Conservation (phyloP, 2,113 vertebrate species). For the Mohoua ochrocephala region DNA sequence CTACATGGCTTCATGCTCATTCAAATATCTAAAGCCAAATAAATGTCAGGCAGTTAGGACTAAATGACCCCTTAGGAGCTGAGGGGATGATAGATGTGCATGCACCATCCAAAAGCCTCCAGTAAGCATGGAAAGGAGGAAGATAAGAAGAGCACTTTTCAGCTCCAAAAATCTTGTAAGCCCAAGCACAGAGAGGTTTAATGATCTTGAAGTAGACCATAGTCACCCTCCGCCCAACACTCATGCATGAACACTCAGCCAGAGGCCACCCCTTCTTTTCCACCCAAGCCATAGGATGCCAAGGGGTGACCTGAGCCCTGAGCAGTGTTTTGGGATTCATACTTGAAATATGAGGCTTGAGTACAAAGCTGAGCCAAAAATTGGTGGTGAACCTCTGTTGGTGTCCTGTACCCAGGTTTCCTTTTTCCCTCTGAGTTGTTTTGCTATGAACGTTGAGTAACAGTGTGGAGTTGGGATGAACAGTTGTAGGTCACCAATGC, state of each 20-base stretch:
- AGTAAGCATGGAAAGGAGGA: not conserved
- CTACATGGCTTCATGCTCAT: not conserved
- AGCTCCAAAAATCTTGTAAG: not conserved
- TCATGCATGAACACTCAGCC: rapidly evolving
- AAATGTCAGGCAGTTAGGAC: not conserved
- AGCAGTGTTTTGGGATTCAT: not conserved
- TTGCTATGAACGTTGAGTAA: rapidly evolving
- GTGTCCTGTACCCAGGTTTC: rapidly evolving
- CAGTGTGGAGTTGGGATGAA: not conserved
- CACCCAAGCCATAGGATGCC: not conserved
- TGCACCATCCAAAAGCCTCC: not conserved
- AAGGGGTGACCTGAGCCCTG: not conserved
- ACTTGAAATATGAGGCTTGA: not conserved
- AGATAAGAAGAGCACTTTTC: not conserved
- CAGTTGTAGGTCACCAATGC: not conserved
- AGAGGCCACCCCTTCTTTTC: not conserved
- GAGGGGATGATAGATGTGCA: not conserved
- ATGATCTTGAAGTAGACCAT: not conserved
- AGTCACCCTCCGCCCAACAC: not conserved
- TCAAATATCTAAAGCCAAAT: not conserved
- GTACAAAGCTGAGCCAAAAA: not conserved
- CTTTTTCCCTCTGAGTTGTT: not conserved
- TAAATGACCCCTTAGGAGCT: not conserved
- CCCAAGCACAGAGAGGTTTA: not conserved
- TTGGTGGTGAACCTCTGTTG: rapidly evolving